Percentiles rank a stretch among this genome's conserved stretches.
These are phyloP conservation scores for Bufotes viridis DNA, from an alignment of 2,797 vertebrate species.

Conservation along the genomic window DNA sequence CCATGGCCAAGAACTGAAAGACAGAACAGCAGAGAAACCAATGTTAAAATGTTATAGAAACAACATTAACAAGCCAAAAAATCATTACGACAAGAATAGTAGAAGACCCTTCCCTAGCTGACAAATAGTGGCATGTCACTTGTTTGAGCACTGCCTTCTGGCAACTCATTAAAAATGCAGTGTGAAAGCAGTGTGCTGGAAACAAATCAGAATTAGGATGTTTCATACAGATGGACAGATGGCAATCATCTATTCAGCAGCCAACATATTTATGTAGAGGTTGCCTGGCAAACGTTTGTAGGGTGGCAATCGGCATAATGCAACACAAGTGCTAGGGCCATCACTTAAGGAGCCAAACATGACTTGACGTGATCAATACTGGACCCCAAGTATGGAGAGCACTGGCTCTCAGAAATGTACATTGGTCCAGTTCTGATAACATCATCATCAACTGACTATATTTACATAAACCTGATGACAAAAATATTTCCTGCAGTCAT, in stretches of 20 bases:
- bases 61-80: slow-evolving; percentile 54
- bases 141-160: slow-evolving; percentile 67
- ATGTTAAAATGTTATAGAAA: not conserved
- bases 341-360: not conserved
- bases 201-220: slow-evolving; percentile 64
- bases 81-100: slow-evolving; percentile 68
- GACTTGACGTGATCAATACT: not conserved
- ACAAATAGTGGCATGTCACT: slow-evolving; percentile 68
- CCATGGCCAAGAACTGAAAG: slow-evolving; percentile 93
- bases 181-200: slow-evolving; percentile 62
- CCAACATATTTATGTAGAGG: not conserved
- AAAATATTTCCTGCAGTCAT: no score
- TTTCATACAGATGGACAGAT: not conserved
- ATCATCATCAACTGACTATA: no score
- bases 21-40: slow-evolving; percentile 45
- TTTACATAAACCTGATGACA: no score
- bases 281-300: not conserved
- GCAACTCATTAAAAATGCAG: slow-evolving; percentile 83
- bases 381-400: not conserved
- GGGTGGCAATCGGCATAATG: not conserved
- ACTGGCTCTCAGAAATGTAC: not conserved
- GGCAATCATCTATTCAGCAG: slow-evolving; percentile 1
- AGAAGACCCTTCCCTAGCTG: slow-evolving; percentile 70
- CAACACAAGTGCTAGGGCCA: not conserved
- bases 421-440: no score